phyloP scores from a whole-genome alignment of 2,888 invertebrate species.

The Seira musarum region DNA sequence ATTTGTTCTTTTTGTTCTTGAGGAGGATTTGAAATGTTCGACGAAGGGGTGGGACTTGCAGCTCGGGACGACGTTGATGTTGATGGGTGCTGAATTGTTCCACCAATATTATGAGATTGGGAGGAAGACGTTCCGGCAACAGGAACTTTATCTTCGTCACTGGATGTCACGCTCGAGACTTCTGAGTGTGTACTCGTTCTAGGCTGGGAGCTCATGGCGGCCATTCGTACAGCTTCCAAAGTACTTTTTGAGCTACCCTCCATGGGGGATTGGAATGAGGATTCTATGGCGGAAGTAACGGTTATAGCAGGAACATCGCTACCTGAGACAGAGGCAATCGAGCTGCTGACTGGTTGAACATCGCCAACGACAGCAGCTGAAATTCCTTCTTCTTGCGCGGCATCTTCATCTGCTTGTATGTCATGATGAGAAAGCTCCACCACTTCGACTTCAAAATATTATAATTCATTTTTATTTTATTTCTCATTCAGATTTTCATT shows the following conservation, averaged over 20 bases:
- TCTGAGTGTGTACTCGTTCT: constrained; percentile 48
- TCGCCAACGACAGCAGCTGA: constrained; percentile 42
- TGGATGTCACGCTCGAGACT: constrained; percentile 65
- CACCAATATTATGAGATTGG: constrained; percentile 24
- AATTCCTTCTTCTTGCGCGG: constrained; percentile 47
- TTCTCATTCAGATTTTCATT: too few species aligned
- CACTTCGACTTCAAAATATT: constrained; percentile 36
- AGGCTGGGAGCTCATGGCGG: constrained; percentile 37
- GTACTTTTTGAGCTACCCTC: constrained; percentile 35
- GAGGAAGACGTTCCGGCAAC: constrained; percentile 39
- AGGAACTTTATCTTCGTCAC: constrained; percentile 67
- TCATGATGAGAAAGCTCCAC: constrained; percentile 52
- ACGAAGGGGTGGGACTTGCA: constrained; percentile 65
- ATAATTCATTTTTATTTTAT: too few species aligned
- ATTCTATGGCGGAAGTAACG: constrained; percentile 62
- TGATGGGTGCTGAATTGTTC: constrained; percentile 57
- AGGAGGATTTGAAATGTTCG: constrained; percentile 43
- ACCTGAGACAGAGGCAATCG: constrained; percentile 43
- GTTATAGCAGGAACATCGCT: constrained; percentile 63
- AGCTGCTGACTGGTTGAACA: constrained; percentile 65
- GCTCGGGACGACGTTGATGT: constrained; percentile 65
- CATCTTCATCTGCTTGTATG: constrained; percentile 53
- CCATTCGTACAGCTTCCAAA: constrained; percentile 33
- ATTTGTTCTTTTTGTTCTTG: constrained; percentile 42
- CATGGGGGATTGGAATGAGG: constrained; percentile 40